Evolutionary conservation across 1,140 invertebrate species (phyloP).

Genomic region (Archivesica marissinica): DNA sequence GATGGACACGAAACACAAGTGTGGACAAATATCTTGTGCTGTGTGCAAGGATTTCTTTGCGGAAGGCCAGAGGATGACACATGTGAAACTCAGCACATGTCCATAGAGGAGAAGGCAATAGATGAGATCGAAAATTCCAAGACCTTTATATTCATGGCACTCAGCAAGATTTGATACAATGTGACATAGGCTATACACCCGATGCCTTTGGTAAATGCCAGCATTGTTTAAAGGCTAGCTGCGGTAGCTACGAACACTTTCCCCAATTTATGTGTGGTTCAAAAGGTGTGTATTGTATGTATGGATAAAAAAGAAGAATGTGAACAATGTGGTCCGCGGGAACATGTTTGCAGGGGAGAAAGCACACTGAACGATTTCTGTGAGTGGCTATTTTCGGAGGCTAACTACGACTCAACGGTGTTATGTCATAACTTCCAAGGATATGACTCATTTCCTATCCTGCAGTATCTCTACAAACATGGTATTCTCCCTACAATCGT

Average conservation of each 20-base stretch:
- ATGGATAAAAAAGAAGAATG: background rate
- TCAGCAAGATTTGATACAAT: background rate
- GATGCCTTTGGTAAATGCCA: conserved; percentile 10
- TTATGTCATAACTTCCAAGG: conserved; percentile 36
- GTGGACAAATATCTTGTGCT: conserved; percentile 19
- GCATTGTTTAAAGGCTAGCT: conserved; percentile 4
- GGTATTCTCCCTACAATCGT: background rate
- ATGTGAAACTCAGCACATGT: background rate
- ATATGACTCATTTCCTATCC: conserved; percentile 19
- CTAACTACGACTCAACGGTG: background rate
- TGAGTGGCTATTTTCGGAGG: conserved; percentile 39
- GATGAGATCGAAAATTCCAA: background rate
- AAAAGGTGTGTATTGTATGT: conserved; percentile 5
- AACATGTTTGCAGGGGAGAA: background rate
- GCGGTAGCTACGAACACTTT: background rate
- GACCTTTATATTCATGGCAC: conserved; percentile 2
- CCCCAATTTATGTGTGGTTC: conserved; percentile 17
- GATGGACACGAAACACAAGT: background rate
- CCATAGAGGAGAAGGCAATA: background rate
- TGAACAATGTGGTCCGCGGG: background rate
- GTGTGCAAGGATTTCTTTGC: conserved; percentile 13
- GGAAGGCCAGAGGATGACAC: background rate
- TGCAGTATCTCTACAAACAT: conserved; percentile 17
- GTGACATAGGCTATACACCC: background rate
- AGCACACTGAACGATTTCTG: background rate